Base-by-base conservation (phyloP, 2,888 invertebrate genomes). In the Yponomeuta plumbellus region DNA sequence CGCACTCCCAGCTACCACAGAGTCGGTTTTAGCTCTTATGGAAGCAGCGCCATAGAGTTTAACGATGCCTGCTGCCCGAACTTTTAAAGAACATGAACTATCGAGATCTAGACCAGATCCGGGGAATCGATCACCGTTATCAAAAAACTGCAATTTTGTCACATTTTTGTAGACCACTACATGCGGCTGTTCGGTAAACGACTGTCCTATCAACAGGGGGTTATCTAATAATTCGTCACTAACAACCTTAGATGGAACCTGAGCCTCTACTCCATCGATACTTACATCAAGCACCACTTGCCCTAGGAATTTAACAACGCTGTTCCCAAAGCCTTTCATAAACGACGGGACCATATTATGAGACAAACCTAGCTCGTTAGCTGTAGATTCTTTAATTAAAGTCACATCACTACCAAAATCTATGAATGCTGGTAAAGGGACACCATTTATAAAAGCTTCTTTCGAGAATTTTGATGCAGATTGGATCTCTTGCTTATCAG, bases 361-460 rank as follows among this genome's bases (percentile, higher is more conserved):
- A 11, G 20, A 8, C 8, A 65, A 2, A 5, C 63, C 63, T 21
- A 67, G 17, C 2, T 21, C 39, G 3, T 10, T 21, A 11, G 39
- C 44, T n/a, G 13, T n/a, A 13, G 67, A 65, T 20, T 63, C 40
- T 23, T 23, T 62, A 1, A 67, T 65, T 1, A 67, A n/a, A 1
- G 67, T 66, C 2, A 63, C 67, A 3, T 67, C 63, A 40, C 67
- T 67, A 26, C 67, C 67, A 59, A 67, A 67, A 26, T 67, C 67
- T n/a, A 67, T 56, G n/a, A 67, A 67, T 58, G 67, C 66, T 23
- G 39, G 21, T 11, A 67, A 1, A 2, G 59, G 0, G 4, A 58
- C 40, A 52, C 64, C 64, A 40, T 67, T 67, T n/a, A n/a, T n/a
- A n/a, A n/a, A n/a, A n/a, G n/a, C n/a, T n/a, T n/a, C n/a, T n/a